Base-by-base conservation (phyloP, 2,888 invertebrate species). In the Sialis lutaria region DNA sequence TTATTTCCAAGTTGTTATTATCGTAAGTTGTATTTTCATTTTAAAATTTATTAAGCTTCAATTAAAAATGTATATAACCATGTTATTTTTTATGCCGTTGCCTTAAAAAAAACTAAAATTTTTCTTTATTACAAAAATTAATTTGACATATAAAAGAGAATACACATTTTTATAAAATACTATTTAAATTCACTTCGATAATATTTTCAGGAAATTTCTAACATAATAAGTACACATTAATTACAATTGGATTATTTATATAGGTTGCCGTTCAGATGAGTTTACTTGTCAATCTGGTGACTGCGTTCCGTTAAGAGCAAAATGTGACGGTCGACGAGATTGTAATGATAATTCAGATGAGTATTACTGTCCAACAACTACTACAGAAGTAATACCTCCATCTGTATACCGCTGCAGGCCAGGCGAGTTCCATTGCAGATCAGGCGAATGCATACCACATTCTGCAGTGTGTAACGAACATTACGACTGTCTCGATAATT, bases 401-500 rank as follows among this genome's bases (percentile, higher is more conserved):
- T 52, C 53, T 70, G 69, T 57, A 59, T 61, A 49, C 53, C 55
- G 42, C 53, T 71, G 69, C 57, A 59, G 62, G 49, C 53, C 55
- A 42, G 63, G 63, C 47, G 60, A 65, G 55, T 65, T 63, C 57
- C 61, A 60, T 50, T 74, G 73, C 58, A 56, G 58, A 53, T 64
- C 60, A 55, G 67, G 63, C 53, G 66, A 70, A 57, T 75, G 75
- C 61, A 64, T 72, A 53, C 62, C 64, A 41, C 53, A 48, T 9
- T 50, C 57, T 1, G 54, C 55, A 33, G 50, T 56, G 13, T 82
- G 82, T 64, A 74, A 83, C 65, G 71, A 73, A 45, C 66, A 65
- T 49, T 70, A 72, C 55, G 82, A 85, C 68, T 85, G 84, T 62
- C 65, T 55, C 50, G 85, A 87, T 69, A 70, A 75, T 60, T 79